Evolutionary conservation across 2,797 vertebrate genomes (phyloP).

Genomic region (Okamejei kenojei): DNA sequence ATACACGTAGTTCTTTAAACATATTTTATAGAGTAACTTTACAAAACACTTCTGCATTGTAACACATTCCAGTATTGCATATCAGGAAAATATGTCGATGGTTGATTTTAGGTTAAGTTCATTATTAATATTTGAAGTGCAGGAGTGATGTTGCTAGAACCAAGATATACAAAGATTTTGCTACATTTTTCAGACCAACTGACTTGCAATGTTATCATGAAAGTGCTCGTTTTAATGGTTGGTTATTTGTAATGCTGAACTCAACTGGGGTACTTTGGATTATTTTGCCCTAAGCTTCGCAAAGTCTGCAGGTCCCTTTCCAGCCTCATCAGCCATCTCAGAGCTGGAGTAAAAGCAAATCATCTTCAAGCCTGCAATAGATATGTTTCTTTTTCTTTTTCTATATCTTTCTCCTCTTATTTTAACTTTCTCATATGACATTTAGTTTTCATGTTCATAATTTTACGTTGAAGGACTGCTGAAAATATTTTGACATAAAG

Average conservation of each 20-base stretch:
- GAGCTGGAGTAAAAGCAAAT: no score
- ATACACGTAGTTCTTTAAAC: background rate
- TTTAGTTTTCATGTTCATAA: background rate
- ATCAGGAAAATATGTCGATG: background rate
- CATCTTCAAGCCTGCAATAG: background rate
- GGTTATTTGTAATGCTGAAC: background rate
- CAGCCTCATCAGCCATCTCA: no score
- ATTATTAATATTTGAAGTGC: constrained; percentile 1
- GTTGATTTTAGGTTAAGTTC: background rate
- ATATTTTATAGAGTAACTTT: background rate
- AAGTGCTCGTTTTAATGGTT: background rate
- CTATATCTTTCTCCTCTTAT: background rate
- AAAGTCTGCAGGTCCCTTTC: no score
- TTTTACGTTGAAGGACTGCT: background rate
- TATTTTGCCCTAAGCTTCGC: background rate
- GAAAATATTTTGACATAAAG: background rate
- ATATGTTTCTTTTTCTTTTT: background rate
- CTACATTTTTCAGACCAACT: background rate
- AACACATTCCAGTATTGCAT: background rate
- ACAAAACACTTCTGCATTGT: background rate
- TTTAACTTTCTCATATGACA: background rate
- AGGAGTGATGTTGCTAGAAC: background rate
- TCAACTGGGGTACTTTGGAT: background rate
- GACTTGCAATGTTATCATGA: background rate
- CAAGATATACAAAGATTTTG: no score